Evolutionary conservation across 1,140 invertebrate species (phyloP).

Genomic region (Diprion similis): DNA sequence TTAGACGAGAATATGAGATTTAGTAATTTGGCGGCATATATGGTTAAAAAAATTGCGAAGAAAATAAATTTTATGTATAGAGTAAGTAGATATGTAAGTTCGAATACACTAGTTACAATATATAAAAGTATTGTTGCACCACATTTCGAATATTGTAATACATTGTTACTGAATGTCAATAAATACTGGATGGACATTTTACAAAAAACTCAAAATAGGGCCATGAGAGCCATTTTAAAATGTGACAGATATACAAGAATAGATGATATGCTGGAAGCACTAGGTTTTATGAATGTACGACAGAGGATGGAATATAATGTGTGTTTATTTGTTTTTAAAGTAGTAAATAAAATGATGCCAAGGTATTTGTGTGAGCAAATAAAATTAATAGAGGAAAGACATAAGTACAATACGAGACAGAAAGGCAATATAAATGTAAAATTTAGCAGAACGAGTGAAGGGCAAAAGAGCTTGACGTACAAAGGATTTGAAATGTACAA

Average conservation of each 20-base stretch:
- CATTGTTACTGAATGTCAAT: conserved; percentile 19
- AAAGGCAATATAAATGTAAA: conserved; percentile 9
- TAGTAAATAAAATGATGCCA: conserved; percentile 8
- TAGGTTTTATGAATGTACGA: conserved; percentile 16
- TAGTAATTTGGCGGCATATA: neutral
- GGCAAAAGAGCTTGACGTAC: conserved; percentile 15
- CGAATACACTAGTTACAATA: conserved; percentile 14
- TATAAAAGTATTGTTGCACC: conserved; percentile 24
- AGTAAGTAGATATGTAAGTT: too few relatives aligned
- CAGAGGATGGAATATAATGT: conserved; percentile 22
- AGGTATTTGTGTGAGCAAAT: conserved; percentile 9
- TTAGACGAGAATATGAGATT: neutral
- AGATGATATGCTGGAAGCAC: conserved; percentile 16
- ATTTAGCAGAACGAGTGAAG: neutral
- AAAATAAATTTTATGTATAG: conserved; percentile 23
- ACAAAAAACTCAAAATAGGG: conserved; percentile 24
- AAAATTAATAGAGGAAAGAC: conserved; percentile 10
- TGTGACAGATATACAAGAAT: conserved; percentile 21
- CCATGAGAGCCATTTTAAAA: conserved; percentile 21
- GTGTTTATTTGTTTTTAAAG: conserved; percentile 21
- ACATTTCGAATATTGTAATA: conserved; percentile 27
- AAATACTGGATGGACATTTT: conserved; percentile 11
- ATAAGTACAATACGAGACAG: conserved; percentile 11
- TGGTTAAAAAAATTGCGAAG: conserved; percentile 19
- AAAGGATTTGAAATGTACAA: conserved; percentile 19